Conservation (phyloP, 2,797 vertebrate genomes). For the Falco concolor region DNA sequence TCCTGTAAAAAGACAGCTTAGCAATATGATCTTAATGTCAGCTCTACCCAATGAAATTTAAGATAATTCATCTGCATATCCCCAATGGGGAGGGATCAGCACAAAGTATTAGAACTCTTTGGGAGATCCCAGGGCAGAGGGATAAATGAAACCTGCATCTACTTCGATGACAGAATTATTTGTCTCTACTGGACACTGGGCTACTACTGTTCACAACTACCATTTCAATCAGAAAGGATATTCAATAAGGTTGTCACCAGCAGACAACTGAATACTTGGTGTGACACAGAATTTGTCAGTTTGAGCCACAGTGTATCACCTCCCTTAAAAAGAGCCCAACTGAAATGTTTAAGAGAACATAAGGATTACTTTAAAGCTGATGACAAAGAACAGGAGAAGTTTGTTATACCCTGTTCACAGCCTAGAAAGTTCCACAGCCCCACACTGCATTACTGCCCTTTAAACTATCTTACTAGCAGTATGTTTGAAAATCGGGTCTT, state of each 20-base stretch:
- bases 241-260: background rate
- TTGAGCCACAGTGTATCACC: background rate
- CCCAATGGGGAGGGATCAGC: background rate
- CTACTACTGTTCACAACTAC: background rate
- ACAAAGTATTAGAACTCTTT: background rate
- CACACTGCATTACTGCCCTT: background rate
- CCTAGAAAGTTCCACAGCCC: background rate
- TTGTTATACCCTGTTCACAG: background rate
- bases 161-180: background rate
- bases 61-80: background rate
- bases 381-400: background rate
- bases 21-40: background rate
- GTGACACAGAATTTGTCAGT: background rate
- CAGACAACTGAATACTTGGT: background rate
- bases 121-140: background rate
- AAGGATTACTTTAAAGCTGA: background rate
- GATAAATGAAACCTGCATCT: background rate
- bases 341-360: background rate
- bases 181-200: background rate
- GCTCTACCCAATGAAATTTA: too few relatives aligned
- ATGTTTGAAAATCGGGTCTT: background rate
- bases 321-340: background rate
- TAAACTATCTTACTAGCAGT: background rate
- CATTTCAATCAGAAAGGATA: background rate
- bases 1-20: background rate